Base-by-base conservation (phyloP, 2,888 invertebrate species). In the Girardia tigrina region DNA sequence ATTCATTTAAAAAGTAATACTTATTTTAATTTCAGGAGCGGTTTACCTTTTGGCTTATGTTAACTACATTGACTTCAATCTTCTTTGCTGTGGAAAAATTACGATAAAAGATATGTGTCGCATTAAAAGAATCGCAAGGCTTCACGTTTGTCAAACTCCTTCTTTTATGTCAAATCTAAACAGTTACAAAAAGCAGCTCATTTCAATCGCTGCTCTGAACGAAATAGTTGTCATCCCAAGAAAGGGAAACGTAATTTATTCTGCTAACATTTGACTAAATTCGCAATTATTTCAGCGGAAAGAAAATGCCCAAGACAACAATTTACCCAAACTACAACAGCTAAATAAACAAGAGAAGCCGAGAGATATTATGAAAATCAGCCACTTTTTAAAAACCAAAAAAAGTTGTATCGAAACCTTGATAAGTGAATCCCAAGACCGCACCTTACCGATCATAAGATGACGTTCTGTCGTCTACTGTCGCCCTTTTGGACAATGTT, bases 1-100 rank as follows among this genome's bases (percentile, higher is more conserved):
- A n/a, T n/a, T n/a, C n/a, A n/a, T n/a, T n/a, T n/a, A n/a, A n/a
- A n/a, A n/a, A n/a, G n/a, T n/a, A n/a, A 36, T 36, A 36, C 16
- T 36, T 36, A 36, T 12, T 36, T 16, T 36, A 12, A 36, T 12
- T 36, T 36, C 16, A 72, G 72, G 72, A 78, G 83, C 83, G 28
- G 82, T 83, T 1, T 79, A 81, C 69, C 82, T 83, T 56, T 79
- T 83, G 6, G 78, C 81, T 56, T 81, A 82, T 77, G 77, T 82
- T 26, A 83, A 83, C 74, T 78, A 79, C 42, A 82, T 83, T 27
- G 83, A 83, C 78, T 82, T 83, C 78, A 78, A 78, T 36, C 77
- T 82, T n/a, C 78, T 83, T 28, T 82, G 82, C 81, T 78, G 80
- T 75, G 83, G 83, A 8, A 82, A 82, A 77, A 78, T 83, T 20